These are phyloP conservation scores for Aphelenchoides fujianensis DNA, from an alignment of 1,140 invertebrate species.

Conservation along the genomic window DNA sequence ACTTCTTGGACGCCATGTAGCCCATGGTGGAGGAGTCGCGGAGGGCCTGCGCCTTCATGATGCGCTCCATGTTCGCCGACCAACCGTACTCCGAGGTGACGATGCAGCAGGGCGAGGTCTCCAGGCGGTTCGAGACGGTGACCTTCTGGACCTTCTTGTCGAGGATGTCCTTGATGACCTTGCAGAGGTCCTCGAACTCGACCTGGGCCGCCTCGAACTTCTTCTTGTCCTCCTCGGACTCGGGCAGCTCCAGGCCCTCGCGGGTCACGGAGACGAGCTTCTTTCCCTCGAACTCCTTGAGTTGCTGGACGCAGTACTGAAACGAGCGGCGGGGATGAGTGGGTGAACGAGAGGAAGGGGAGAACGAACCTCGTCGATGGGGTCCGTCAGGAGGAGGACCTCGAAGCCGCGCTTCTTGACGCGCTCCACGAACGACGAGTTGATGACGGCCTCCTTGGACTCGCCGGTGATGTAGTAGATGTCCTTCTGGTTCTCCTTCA, in stretches of 20 bases:
- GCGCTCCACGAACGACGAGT: constrained; percentile 93
- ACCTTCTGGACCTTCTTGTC: constrained; percentile 95
- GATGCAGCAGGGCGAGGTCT: constrained; percentile 95
- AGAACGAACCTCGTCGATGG: constrained; percentile 98
- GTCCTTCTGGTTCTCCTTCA: constrained; percentile 96
- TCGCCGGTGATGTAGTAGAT: constrained; percentile 99
- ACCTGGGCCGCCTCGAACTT: constrained; percentile 90
- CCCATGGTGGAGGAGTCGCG: constrained; percentile 85
- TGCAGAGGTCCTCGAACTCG: constrained; percentile 89
- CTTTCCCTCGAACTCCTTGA: constrained; percentile 94
- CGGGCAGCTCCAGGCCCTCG: constrained; percentile 91
- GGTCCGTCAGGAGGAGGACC: constrained; percentile 96
- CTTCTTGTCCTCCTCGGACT: constrained; percentile 93
- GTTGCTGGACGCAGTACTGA: constrained; percentile 95
- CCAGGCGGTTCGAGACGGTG: constrained; percentile 83
- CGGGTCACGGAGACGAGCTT: constrained; percentile 92
- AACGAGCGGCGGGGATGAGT: no score
- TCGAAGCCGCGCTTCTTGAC: constrained; percentile 95
- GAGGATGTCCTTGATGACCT: constrained; percentile 94
- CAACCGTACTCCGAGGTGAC: constrained; percentile 98
- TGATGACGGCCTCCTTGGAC: constrained; percentile 86
- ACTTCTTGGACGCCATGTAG: constrained; percentile 95
- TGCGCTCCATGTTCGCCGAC: constrained; percentile 99
- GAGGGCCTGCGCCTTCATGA: constrained; percentile 82
- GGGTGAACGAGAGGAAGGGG: no score